A percentile compares a stretch with the other conserved stretches of the same genome.
Conservation (phyloP, 2,888 invertebrate species). For the Orthonychiurus folsomi region DNA sequence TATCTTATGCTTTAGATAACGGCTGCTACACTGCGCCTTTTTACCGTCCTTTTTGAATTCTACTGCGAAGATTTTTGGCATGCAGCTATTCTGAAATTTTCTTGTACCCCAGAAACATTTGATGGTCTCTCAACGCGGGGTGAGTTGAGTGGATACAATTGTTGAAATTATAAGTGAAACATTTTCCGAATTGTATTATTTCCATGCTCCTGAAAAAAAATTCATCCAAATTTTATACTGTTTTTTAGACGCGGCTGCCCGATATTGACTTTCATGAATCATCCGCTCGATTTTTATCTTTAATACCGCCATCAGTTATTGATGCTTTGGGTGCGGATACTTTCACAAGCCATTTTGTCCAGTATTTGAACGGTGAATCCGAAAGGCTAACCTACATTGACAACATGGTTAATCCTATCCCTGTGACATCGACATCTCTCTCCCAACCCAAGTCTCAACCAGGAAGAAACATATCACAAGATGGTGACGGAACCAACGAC, state of each 20-base stretch:
- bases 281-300: constrained; percentile 29
- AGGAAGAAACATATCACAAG: too few relatives aligned
- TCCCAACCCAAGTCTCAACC: background rate
- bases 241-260: constrained; percentile 20
- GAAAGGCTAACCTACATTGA: constrained; percentile 7
- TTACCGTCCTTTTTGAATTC: constrained; percentile 32
- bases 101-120: constrained; percentile 36
- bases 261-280: constrained; percentile 37
- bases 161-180: too few relatives aligned
- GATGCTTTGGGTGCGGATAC: constrained; percentile 31
- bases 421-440: background rate
- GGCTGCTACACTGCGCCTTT: constrained; percentile 34
- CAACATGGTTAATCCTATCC: background rate
- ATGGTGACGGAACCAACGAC: too few relatives aligned
- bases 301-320: constrained; percentile 28
- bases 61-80: constrained; percentile 39
- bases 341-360: constrained; percentile 27
- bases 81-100: constrained; percentile 30
- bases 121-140: constrained; percentile 31
- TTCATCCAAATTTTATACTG: too few relatives aligned
- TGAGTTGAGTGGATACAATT: too few relatives aligned
- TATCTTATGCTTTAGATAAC: constrained; percentile 35
- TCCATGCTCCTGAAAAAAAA: too few relatives aligned
- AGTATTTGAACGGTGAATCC: constrained; percentile 33
- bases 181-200: too few relatives aligned